Base-by-base conservation (phyloP, 2,113 vertebrate species). In the Petrocephalus zakoni region DNA sequence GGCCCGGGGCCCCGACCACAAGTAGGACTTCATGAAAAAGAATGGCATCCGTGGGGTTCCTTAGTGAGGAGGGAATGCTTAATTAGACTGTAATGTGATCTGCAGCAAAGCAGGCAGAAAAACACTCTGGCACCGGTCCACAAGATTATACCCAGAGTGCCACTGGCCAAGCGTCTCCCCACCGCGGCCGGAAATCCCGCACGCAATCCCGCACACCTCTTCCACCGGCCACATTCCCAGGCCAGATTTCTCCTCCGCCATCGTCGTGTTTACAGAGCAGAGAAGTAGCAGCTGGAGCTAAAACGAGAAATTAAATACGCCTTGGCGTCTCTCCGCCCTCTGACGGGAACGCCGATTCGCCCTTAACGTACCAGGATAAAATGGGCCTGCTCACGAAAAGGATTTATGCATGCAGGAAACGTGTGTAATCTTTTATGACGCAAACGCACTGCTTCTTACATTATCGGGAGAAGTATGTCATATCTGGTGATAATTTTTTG, bases 41-140 rank as follows among this genome's bases (percentile, higher is more conserved):
- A 95, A 95, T 93, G 92, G 94, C 92, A 93, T 94, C 95, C 91
- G 88, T 93, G 90, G 95, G 95, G 95, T 94, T 95, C 92, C 94
- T 90, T 87, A 87, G 89, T 91, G 92, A 94, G 93, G 95, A 95
- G 93, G 94, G 94, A 95, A 95, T 94, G 93, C 95, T 96, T 96
- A 96, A 96, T 96, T 96, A 96, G 95, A 95, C 93, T 94, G 95
- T 96, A 95, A 96, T 96, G 95, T 95, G 95, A 96, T 96, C 95
- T 94, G 95, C 92, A 93, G 94, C 95, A 95, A 96, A 95, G 95
- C 95, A 94, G 94, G 95, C 94, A 95, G 93, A 95, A 95, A 95
- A 95, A 95, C 94, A 94, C 94, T 90, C 93, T 95, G 95, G 95
- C 95, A 93, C 93, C 92, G 85, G 83, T 94, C 95, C 95, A 96